These are phyloP conservation scores for Halcyon smyrnensis DNA, from an alignment of 2,797 vertebrate species.

Conservation along the genomic window DNA sequence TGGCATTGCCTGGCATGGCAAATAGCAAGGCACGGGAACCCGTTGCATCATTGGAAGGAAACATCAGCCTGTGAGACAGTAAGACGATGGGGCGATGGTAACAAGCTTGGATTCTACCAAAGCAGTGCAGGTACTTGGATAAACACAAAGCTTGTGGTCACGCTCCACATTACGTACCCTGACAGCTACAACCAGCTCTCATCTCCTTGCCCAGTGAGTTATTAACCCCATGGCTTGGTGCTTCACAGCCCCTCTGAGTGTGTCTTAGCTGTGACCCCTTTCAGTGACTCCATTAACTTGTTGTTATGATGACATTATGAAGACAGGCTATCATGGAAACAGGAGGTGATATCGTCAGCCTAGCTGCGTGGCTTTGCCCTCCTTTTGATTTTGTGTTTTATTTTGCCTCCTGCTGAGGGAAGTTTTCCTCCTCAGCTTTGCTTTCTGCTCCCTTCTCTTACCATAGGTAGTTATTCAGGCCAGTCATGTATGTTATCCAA, in stretches of 20 bases:
- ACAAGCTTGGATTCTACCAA: not conserved
- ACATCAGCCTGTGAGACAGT: not conserved
- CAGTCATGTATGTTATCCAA: not conserved
- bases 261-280: not conserved
- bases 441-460: not conserved
- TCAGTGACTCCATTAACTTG: not conserved
- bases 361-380: not conserved
- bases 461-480: not conserved
- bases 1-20: not conserved
- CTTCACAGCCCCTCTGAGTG: not conserved
- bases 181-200: not conserved
- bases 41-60: not conserved
- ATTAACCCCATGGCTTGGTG: not conserved
- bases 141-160: not conserved
- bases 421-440: not conserved
- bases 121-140: not conserved
- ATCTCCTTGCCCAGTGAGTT: not conserved
- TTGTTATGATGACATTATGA: not conserved
- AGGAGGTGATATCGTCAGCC: not conserved
- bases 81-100: not conserved
- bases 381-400: not conserved
- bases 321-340: not conserved
- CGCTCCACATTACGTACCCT: fast-evolving
- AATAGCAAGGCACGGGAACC: not conserved
- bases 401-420: not conserved